Base-by-base conservation (phyloP, 2,113 vertebrate genomes). In the Serinus canaria region DNA sequence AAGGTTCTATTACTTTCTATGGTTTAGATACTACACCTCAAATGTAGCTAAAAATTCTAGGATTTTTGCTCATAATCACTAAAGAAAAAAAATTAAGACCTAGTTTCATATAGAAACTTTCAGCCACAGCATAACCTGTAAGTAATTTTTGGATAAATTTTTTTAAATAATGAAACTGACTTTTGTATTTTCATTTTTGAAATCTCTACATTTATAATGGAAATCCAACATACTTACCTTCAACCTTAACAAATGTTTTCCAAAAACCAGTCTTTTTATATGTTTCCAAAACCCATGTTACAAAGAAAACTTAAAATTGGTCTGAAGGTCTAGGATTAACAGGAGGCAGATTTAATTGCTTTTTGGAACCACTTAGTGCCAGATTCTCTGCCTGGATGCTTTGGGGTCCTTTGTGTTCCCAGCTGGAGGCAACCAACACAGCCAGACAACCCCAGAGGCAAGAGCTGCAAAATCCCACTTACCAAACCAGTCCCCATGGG, bases 91-190 rank as follows among this genome's bases (percentile, higher is more conserved):
- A 66, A n/a, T 23, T 73, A 62, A 41, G 11, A 22, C 14, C 33
- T 52, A 6, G 2, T 23, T 70, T 84, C 18, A 39, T 28, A 11
- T 17, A n/a, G 37, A 67, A 88, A 46, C 14, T 59, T 92, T 59
- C 52, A 56, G 11, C n/a, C 86, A 8, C 14, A 28, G 20, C 5
- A 49, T 58, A 53, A 81, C 5, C 9, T 56, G 2, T 31, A 52
- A 55, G 17, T 60, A 41, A 58, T 58, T 69, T 91, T 66, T 85
- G 1, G 15, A 76, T 60, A 22, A 0, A 0, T 0, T 22, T 28
- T 78, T 87, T 52, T 14, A 12, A 70, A 46, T 66, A 3, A 39
- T 41, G 3, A 85, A 83, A 50, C 9, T n/a, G 3, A 44, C 24
- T 64, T 27, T 6, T 66, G 23, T 44, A 24, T 68, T 92, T 92